Evolutionary conservation across 2,113 vertebrate genomes (phyloP), one percentile per base, ranked within the genome.

Genomic region (Upupa epops): DNA sequence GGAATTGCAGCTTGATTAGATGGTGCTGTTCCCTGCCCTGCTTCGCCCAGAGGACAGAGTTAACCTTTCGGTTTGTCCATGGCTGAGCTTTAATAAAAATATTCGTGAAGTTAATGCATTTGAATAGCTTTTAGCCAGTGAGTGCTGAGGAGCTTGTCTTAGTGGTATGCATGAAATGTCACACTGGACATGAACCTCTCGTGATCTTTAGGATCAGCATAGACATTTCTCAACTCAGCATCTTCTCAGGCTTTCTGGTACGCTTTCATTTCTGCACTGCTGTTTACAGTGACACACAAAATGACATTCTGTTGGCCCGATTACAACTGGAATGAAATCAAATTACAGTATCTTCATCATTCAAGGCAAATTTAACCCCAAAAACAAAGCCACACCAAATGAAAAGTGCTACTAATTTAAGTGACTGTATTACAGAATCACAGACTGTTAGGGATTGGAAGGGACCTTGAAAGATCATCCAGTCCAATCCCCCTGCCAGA

Each of bases 41-140:
- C 66, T 52, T 17, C 2, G 4, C 83, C 86, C 69, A 75, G 86
- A 92, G 74, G 90, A 90, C 73, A 92, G 83, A 82, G 55, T 66
- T 93, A 94, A 89, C 94, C 83, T 96, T 96, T 96, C 65, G 52
- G 45, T 86, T 69, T 87, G 46, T 66, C 71, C 74, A 66, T 78
- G 51, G 31, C 36, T 94, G 48, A 82, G 59, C 29, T 96, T 89
- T 90, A 94, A 79, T 82, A 76, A 93, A 94, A 95, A 85, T 24
- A 31, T 65, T 72, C 1, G 8, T 63, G 55, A 90, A 84, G 55
- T 70, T 76, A 82, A 84, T 92, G n/a, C 1, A 1, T 95, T 92
- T 86, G 70, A 94, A 93, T 65, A 76, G 54, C 86, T 94, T 88
- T 90, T 93, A 73, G 58, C 68, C 80, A 48, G 34, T 42, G 54